Evolutionary conservation across 2,113 vertebrate genomes (phyloP).

Genomic region (Thymallus thymallus): DNA sequence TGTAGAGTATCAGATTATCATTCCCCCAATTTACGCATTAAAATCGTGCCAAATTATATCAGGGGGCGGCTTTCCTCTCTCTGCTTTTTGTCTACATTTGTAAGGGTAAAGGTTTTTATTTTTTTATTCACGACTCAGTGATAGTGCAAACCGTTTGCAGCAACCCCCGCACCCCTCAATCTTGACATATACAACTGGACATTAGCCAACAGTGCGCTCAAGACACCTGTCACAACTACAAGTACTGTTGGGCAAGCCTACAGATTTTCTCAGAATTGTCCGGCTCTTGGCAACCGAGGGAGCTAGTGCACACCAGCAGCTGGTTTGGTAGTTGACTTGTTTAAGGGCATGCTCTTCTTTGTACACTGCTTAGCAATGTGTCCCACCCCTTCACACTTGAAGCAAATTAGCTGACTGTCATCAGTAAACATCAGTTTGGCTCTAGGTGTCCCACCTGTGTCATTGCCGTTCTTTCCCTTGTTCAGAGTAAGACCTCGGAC

Average conservation of each 20-base stretch:
- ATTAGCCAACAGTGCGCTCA: not conserved
- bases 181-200: constrained; percentile 10
- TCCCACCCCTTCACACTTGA: constrained; percentile 14
- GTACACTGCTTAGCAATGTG: constrained; percentile 12
- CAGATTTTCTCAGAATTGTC: too few relatives aligned
- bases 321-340: too few relatives aligned
- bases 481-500: constrained; percentile 1
- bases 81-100: too few relatives aligned
- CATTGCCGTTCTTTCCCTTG: not conserved
- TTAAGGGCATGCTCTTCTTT: too few relatives aligned
- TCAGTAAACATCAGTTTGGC: too few relatives aligned
- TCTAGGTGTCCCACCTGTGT: not conserved
- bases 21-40: too few relatives aligned
- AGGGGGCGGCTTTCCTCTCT: too few relatives aligned
- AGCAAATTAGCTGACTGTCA: not conserved
- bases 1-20: too few relatives aligned
- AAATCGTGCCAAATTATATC: too few relatives aligned
- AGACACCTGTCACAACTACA: not conserved
- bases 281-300: too few relatives aligned
- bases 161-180: not conserved
- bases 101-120: too few relatives aligned
- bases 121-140: not conserved
- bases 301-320: too few relatives aligned
- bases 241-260: not conserved
- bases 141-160: constrained; percentile 8